Percentiles rank a stretch among this genome's conserved stretches.
phyloP scores from a whole-genome alignment of 2,797 vertebrate genomes.

The Sciaenops ocellatus region DNA sequence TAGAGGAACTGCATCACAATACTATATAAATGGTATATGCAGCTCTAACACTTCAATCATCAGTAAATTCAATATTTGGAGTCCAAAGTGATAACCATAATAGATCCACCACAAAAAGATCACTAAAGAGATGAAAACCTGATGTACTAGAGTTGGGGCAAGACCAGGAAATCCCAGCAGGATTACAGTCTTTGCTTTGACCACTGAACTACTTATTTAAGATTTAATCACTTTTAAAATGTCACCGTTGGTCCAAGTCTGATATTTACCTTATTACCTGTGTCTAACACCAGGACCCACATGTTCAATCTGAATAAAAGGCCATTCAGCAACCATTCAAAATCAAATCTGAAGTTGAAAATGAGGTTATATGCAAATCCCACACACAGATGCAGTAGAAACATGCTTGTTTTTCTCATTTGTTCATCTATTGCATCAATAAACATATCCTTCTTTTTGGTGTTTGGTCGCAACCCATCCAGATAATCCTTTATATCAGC shows the following conservation, averaged over 20 bases:
- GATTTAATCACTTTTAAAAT: slow-evolving; percentile 9
- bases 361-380: neutral
- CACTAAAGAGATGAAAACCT: neutral
- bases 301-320: neutral
- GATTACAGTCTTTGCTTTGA: slow-evolving; percentile 1
- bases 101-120: neutral
- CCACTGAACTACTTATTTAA: neutral
- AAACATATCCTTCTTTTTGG: neutral
- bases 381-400: neutral
- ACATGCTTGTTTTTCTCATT: too few relatives aligned
- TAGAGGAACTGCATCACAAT: neutral
- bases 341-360: neutral
- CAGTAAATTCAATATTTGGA: neutral
- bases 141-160: too few relatives aligned
- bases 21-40: neutral
- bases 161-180: neutral
- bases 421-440: neutral
- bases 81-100: neutral
- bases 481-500: neutral
- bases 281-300: neutral
- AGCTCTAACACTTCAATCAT: neutral
- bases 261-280: neutral
- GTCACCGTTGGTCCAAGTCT: slow-evolving; percentile 7
- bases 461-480: neutral
- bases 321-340: neutral